A percentile compares a stretch with the other conserved stretches of the same genome.
These are phyloP conservation scores for Meandrina meandrites DNA, from an alignment of 92 coral and sea anemone genomes.

Conservation along the genomic window DNA sequence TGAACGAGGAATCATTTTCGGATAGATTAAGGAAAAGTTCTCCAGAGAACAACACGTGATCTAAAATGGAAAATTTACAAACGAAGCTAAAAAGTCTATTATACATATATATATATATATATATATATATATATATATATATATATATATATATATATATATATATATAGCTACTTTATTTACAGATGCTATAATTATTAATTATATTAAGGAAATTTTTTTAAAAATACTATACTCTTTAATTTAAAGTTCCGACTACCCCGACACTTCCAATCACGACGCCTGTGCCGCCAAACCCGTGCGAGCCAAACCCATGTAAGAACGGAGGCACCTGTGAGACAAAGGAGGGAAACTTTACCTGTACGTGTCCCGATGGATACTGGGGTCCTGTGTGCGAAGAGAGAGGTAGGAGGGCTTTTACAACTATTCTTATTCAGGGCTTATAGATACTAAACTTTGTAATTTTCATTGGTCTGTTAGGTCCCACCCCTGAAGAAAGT, in stretches of 20 bases:
- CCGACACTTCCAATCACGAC: neutral
- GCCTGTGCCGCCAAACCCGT: conserved; percentile 18
- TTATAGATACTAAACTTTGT: no score
- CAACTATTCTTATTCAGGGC: no score
- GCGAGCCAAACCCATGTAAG: conserved; percentile 34
- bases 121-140: no score
- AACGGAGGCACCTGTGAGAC: conserved; percentile 36
- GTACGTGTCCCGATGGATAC: conserved; percentile 31
- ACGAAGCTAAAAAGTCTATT: no score
- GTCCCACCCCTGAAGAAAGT: conserved; percentile 33
- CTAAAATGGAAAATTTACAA: no score
- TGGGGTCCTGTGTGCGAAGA: conserved; percentile 25
- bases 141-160: no score
- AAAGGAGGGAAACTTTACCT: conserved; percentile 18
- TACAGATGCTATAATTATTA: neutral
- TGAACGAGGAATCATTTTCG: no score
- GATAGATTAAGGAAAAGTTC: no score
- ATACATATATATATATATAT: no score
- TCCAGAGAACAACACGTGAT: no score
- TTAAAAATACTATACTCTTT: neutral
- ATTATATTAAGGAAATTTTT: neutral
- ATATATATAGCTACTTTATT: neutral
- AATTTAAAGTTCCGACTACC: conserved; percentile 4
- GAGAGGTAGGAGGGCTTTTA: neutral
- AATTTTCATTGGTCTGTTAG: neutral